These are phyloP conservation scores for Heliconius congener DNA, from an alignment of 1,140 invertebrate genomes.

Conservation along the genomic window DNA sequence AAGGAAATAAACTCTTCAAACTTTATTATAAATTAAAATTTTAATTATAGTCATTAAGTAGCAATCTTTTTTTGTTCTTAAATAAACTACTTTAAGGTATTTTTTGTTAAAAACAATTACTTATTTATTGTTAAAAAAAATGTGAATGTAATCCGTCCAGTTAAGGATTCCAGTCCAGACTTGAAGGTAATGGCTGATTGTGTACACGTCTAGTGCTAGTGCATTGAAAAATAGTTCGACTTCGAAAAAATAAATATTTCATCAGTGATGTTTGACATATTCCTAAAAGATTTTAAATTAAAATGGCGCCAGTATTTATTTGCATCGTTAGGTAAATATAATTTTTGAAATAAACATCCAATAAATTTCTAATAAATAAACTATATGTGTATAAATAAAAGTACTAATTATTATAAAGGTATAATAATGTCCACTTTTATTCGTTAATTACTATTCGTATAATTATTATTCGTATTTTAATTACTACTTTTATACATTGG, in stretches of 20 bases:
- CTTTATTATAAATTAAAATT: slow-evolving; percentile 21
- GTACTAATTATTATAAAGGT: no score
- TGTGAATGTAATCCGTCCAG: slow-evolving; percentile 58
- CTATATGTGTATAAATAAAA: no score
- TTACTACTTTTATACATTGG: no score
- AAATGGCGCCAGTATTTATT: slow-evolving; percentile 77
- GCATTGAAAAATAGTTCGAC: slow-evolving; percentile 40
- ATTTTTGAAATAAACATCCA: background rate
- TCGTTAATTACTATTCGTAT: background rate
- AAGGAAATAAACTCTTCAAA: background rate
- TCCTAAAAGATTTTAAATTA: slow-evolving; percentile 56
- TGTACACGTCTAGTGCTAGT: slow-evolving; percentile 46
- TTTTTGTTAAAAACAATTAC: slow-evolving; percentile 41
- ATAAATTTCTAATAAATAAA: background rate
- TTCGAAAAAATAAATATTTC: slow-evolving; percentile 23
- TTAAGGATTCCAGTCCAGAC: slow-evolving; percentile 48
- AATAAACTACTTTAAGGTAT: slow-evolving; percentile 16
- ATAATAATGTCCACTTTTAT: slow-evolving; percentile 7
- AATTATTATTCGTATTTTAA: background rate
- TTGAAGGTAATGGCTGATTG: slow-evolving; percentile 53
- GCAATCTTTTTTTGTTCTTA: slow-evolving; percentile 40
- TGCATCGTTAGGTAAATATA: slow-evolving; percentile 67
- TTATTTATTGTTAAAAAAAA: slow-evolving; percentile 44
- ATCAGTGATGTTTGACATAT: slow-evolving; percentile 59
- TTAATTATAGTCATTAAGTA: slow-evolving; percentile 33